Conservation (phyloP, 2,888 invertebrate genomes). For the Dicranocentrus wangi region DNA sequence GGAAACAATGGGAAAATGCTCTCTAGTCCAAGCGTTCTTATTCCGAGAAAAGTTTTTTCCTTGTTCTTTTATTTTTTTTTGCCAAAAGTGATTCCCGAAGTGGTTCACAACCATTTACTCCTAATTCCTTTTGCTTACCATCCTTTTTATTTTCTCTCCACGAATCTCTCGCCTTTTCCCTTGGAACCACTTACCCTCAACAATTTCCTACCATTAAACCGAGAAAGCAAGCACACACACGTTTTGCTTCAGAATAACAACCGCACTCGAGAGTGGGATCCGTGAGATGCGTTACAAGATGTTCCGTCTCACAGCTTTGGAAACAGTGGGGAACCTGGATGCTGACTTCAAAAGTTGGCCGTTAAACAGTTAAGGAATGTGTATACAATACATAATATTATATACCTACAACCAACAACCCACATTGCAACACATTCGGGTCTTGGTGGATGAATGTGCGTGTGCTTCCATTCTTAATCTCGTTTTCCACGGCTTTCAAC, state of each 20-base stretch:
- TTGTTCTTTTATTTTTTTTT: background rate
- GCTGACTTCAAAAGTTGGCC: background rate
- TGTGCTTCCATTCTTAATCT: constrained; percentile 1
- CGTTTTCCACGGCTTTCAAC: constrained; percentile 17
- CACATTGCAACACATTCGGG: background rate
- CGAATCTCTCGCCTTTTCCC: background rate
- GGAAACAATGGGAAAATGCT: background rate
- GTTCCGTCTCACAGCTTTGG: constrained; percentile 26
- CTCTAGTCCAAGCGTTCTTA: background rate
- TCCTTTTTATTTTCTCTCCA: background rate
- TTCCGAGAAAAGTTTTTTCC: background rate
- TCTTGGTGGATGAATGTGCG: too few species aligned
- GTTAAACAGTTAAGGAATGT: background rate
- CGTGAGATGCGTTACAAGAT: constrained; percentile 5
- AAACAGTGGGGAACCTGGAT: too few species aligned
- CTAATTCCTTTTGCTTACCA: background rate
- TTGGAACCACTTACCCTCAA: constrained; percentile 25
- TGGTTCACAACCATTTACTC: background rate
- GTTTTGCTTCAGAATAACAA: background rate
- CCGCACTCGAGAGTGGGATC: too few species aligned
- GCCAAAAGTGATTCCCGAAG: background rate
- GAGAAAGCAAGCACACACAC: constrained; percentile 1
- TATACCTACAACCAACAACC: background rate
- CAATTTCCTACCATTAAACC: background rate
- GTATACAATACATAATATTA: too few species aligned